Percentiles rank a stretch among this genome's conserved stretches.
These are phyloP conservation scores for Podiceps cristatus DNA, from an alignment of 2,113 vertebrate species.

Conservation along the genomic window DNA sequence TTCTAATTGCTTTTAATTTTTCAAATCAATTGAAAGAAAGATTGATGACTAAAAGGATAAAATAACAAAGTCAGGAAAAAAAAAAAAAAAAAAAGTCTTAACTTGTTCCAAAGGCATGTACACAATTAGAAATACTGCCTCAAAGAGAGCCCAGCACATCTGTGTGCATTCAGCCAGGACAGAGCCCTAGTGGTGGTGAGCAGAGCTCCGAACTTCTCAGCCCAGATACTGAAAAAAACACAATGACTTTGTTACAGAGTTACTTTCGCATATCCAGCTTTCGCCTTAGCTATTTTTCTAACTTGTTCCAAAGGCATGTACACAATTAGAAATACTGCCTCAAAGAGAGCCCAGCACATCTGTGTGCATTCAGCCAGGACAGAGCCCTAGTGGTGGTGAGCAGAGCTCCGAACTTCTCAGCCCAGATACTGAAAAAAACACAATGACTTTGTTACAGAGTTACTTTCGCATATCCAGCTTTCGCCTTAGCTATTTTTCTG, in stretches of 20 bases:
- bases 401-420: background rate
- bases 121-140: background rate
- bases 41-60: conserved; percentile 1
- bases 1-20: conserved; percentile 60
- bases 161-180: background rate
- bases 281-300: background rate
- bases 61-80: background rate
- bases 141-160: background rate
- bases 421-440: background rate
- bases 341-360: background rate
- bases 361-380: background rate
- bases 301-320: background rate
- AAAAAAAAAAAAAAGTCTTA: background rate
- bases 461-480: background rate
- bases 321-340: background rate
- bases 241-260: too few relatives aligned
- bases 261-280: background rate
- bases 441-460: background rate
- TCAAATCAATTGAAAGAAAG: conserved; percentile 32
- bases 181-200: background rate
- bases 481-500: background rate
- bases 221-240: too few relatives aligned
- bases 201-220: background rate
- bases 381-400: background rate
- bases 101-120: background rate